Evolutionary conservation across 2,888 invertebrate species (phyloP), one percentile per base, ranked within the genome.

Genomic region (Actias luna): DNA sequence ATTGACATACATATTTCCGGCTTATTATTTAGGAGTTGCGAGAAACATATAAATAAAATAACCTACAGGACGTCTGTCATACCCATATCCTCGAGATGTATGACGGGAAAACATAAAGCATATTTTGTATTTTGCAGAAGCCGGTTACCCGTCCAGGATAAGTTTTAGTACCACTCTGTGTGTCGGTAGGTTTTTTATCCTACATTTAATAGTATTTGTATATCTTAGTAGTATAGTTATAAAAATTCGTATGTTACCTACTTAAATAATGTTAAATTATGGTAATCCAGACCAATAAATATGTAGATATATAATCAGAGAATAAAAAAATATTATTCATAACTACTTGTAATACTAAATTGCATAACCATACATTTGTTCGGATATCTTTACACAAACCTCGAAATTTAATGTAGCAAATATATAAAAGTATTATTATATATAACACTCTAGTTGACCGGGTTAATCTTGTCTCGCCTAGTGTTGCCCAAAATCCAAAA

Each of bases 121-220:
- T 55, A 14, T 55, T 55, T 29, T 68, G 63, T 68, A 61, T 27
- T 66, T 77, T 75, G n/a, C 79, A 82, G 78, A 82, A 81, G 77
- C 75, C 80, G 27, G 67, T 69, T 46, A 60, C 63, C 1, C 69
- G 67, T 5, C 71, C 74, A 25, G 66, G 75, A 60, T 77, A 67
- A 75, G 63, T 46, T 60, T 61, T 59, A 60, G 52, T 61, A 58
- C 16, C 52, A 27, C 58, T 12, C 5, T 29, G 46, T 50, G 22
- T 16, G 29, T n/a, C n/a, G 16, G 55, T 55, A 16, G 2, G 29
- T 5, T 55, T 29, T 55, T 55, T 55, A n/a, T 55, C 8, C 25
- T 16, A 12, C 12, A 25, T 22, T 50, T 25, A 12, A 7, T 12
- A 50, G 22, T 12, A 12, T 50, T 42, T 42, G 18, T 42, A 18